Evolutionary conservation across 2,888 invertebrate species (phyloP), one percentile per base, ranked within the genome.

Genomic region (Synergus laeviventris): DNA sequence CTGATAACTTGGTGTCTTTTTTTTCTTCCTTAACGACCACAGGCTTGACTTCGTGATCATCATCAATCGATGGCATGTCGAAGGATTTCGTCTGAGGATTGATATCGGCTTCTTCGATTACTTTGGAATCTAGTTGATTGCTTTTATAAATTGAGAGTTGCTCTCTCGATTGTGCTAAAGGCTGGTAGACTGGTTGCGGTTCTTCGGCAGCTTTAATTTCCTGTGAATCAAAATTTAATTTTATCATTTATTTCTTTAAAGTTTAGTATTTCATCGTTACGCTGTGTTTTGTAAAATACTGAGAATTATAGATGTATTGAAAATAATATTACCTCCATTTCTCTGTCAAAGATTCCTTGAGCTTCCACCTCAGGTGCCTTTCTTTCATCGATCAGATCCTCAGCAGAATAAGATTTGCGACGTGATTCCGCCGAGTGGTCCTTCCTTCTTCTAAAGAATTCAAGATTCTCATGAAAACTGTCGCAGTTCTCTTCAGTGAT

Each of bases 401-500:
- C 81, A 18, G 79, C 77, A 31, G 78, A 80, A 21, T 74, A 76
- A 0, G 83, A 82, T 49, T 82, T 83, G 24, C 82, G 78, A 16
- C 79, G 74, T 36, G 82, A 81, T 14, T 85, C 85, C 8, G 78
- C 14, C 0, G 81, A 70, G 31, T 75, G 84, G 74, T 88, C 87
- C 39, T 85, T 84, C 31, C 89, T 81, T n/a, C 87, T 82, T 0
- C 84, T 87, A 54, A 90, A 90, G 78, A 90, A 89, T 59, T 90
- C 90, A 0, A 90, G 78, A 66, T 90, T 89, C 79, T 90, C 90
- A 42, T 90, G 90, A 74, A 90, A 90, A 74, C 90, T 90, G 74
- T 90, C 90, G 74, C 90, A 90, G 38, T 90, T 90, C 73, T 90
- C 89, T 76, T 90, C 89, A 0, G 89, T 90, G 31, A 90, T 89